Conservation (phyloP, 1,140 invertebrate species). For the Philopotamus ludificatus region DNA sequence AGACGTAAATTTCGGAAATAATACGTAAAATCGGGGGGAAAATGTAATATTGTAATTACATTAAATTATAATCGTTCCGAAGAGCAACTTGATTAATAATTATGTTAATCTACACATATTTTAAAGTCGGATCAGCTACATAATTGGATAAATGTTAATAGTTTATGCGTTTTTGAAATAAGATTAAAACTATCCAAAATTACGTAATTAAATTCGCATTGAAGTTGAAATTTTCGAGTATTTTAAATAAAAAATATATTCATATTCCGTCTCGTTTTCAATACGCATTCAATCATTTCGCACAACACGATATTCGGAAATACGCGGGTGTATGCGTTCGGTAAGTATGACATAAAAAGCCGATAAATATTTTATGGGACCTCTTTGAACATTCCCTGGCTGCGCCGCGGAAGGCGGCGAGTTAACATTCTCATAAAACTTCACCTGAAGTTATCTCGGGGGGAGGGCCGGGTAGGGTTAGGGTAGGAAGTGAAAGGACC, state of each 20-base stretch:
- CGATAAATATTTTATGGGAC: slow-evolving; percentile 35
- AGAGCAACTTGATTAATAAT: no score
- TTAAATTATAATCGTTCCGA: no score
- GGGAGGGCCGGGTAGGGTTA: neutral
- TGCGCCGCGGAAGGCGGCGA: neutral
- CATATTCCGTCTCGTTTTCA: neutral
- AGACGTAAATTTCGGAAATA: no score
- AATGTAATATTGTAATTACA: no score
- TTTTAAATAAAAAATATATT: neutral
- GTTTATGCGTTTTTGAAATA: no score
- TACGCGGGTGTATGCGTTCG: neutral
- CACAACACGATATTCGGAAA: neutral
- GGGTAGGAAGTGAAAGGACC: slow-evolving; percentile 7
- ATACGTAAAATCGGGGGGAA: no score
- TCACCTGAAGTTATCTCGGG: slow-evolving; percentile 21
- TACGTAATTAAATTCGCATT: no score
- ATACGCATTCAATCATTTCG: neutral
- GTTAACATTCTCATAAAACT: slow-evolving; percentile 33
- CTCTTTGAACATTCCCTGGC: slow-evolving; percentile 21
- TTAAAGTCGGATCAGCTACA: no score
- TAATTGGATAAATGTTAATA: no score
- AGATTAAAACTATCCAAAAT: no score
- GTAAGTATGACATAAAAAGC: slow-evolving; percentile 34
- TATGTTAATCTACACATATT: no score
- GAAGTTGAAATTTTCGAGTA: no score